These are phyloP conservation scores for Pyrrhia umbra DNA, from an alignment of 2,888 invertebrate genomes.

Conservation along the genomic window DNA sequence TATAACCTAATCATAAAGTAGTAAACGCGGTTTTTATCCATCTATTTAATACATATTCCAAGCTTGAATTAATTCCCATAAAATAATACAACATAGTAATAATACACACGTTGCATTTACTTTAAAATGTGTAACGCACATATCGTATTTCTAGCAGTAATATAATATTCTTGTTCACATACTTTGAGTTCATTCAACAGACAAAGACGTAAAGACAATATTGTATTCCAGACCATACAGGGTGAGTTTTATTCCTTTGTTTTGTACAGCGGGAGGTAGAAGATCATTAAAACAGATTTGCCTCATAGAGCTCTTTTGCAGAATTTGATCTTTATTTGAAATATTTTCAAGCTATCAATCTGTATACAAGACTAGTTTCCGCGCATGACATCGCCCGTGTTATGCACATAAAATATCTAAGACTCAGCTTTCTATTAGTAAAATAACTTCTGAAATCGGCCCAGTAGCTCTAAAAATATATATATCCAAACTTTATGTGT, in stretches of 20 bases:
- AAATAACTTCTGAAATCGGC: not conserved
- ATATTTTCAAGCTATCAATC: too few relatives aligned
- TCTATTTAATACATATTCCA: not conserved
- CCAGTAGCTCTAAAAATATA: not conserved
- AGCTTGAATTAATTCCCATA: slow-evolving; percentile 32
- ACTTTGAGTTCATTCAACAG: slow-evolving; percentile 29
- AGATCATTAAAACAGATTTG: slow-evolving; percentile 4
- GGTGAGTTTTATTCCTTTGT: not conserved
- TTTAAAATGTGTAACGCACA: slow-evolving; percentile 14
- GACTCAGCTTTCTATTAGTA: not conserved
- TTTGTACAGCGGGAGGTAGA: not conserved
- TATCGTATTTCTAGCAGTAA: slow-evolving; percentile 32
- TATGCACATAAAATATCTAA: too few relatives aligned
- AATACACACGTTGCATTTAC: slow-evolving; percentile 5
- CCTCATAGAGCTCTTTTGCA: not conserved
- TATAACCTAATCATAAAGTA: too few relatives aligned
- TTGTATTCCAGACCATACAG: slow-evolving; percentile 6
- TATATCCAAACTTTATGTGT: not conserved
- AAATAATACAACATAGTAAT: not conserved
- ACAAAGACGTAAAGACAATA: not conserved
- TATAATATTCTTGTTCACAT: slow-evolving; percentile 30
- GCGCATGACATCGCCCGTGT: too few relatives aligned
- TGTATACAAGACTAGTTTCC: too few relatives aligned
- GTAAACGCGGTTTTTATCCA: too few relatives aligned
- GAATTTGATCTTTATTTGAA: not conserved